A percentile compares a stretch with the other conserved stretches of the same genome.
Evolutionary conservation across 1,140 invertebrate species (phyloP).

Genomic region (Scylla paramamosain): DNA sequence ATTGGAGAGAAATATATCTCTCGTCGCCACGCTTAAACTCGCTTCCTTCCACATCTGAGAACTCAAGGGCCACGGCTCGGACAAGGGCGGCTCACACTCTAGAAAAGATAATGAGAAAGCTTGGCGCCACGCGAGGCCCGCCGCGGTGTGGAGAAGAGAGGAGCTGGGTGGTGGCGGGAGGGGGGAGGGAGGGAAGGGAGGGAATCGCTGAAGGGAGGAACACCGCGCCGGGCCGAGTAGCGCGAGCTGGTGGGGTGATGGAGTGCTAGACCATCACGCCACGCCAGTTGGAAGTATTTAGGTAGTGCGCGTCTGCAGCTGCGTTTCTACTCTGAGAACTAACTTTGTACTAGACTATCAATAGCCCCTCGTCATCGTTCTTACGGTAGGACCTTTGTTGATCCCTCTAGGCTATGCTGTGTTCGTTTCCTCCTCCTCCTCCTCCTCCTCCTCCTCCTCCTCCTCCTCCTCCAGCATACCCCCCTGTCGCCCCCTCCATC

Average conservation of each 20-base stretch:
- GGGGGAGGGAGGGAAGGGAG: not conserved
- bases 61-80: constrained; percentile 68
- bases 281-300: not conserved
- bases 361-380: constrained; percentile 11
- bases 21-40: constrained; percentile 72
- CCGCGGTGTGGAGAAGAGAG: not conserved
- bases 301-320: not conserved
- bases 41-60: constrained; percentile 73
- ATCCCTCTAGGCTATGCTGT: not conserved
- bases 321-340: not conserved
- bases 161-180: not conserved
- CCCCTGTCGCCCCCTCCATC: not conserved
- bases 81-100: constrained; percentile 23
- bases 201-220: not conserved
- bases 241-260: not conserved
- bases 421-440: not conserved
- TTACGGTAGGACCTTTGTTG: not conserved
- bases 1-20: constrained; percentile 70
- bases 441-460: not conserved
- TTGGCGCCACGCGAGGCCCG: not conserved
- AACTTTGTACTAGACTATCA: constrained; percentile 23
- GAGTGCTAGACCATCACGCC: not conserved
- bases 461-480: not conserved
- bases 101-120: not conserved
- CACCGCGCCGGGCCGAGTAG: constrained; percentile 15